These are phyloP conservation scores for Coranthus polyacanthus DNA, from an alignment of 2,797 vertebrate species.

Conservation along the genomic window DNA sequence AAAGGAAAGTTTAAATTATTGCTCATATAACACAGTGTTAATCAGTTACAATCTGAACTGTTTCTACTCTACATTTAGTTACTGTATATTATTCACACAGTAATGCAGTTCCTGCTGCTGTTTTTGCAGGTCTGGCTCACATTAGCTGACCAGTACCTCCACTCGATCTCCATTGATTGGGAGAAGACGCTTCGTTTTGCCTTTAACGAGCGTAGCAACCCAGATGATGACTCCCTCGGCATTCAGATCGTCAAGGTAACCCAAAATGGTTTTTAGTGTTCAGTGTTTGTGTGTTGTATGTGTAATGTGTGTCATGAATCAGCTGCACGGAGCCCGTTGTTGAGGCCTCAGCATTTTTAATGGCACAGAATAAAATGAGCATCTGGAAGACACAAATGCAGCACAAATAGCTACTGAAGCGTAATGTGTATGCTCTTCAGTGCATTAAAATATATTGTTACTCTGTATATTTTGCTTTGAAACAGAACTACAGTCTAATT, in stretches of 20 bases:
- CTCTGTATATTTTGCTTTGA: neutral
- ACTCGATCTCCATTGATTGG: slow-evolving; percentile 98
- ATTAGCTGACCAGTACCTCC: slow-evolving; percentile 95
- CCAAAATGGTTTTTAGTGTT: neutral
- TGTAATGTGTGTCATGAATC: neutral
- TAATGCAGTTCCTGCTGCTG: slow-evolving; percentile 1
- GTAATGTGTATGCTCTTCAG: neutral
- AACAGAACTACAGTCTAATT: too few relatives aligned
- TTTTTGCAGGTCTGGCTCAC: slow-evolving; percentile 94
- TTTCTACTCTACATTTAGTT: neutral
- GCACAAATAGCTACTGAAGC: neutral
- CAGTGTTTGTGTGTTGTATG: slow-evolving; percentile 3
- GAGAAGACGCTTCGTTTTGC: slow-evolving; percentile 99
- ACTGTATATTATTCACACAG: neutral
- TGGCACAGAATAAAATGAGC: neutral
- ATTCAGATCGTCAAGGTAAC: slow-evolving; percentile 98
- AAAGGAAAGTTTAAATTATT: neutral
- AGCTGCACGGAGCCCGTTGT: neutral
- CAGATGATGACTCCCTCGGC: slow-evolving; percentile 97
- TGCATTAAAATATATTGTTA: neutral
- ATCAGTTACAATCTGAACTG: too few relatives aligned
- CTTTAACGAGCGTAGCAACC: slow-evolving; percentile 98
- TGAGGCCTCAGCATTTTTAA: slow-evolving; percentile 3
- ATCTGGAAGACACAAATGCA: neutral
- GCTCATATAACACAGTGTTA: neutral